A percentile compares a stretch with the other conserved stretches of the same genome.
Evolutionary conservation across 2,113 vertebrate genomes (phyloP).

Genomic region (Dinomys branickii): DNA sequence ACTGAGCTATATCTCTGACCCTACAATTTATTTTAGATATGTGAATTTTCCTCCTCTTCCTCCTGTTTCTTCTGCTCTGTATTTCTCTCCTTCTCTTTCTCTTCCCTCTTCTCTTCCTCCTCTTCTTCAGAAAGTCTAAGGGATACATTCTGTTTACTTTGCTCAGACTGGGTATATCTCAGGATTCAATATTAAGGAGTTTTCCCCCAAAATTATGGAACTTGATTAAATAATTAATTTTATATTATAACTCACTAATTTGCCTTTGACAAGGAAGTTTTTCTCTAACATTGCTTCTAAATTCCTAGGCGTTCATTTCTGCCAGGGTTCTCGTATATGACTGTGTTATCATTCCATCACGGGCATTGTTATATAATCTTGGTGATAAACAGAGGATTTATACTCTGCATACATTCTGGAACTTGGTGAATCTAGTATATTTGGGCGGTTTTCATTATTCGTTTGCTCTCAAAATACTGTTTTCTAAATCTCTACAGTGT

Average conservation of each 20-base stretch:
- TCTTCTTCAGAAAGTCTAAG: background rate
- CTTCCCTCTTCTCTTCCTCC: background rate
- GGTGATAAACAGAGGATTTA: background rate
- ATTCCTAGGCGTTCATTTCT: background rate
- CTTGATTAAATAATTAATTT: constrained; percentile 21
- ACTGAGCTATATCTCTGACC: too few relatives aligned
- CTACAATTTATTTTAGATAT: background rate
- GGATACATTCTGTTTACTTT: background rate
- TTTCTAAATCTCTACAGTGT: background rate
- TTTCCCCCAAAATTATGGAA: background rate
- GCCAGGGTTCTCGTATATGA: background rate
- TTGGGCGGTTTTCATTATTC: constrained; percentile 22
- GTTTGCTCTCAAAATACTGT: constrained; percentile 1
- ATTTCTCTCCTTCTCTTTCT: too few relatives aligned
- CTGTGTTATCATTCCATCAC: background rate
- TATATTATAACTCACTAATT: constrained; percentile 16
- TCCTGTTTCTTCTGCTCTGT: background rate
- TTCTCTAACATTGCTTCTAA: constrained; percentile 14
- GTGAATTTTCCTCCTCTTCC: background rate
- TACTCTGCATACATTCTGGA: background rate
- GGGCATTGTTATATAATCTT: background rate
- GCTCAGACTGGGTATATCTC: background rate
- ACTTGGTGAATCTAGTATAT: background rate
- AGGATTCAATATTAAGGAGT: constrained; percentile 28
- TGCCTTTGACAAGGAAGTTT: background rate